Evolutionary conservation across 2,113 vertebrate genomes (phyloP).

Genomic region (Centrocercus urophasianus): DNA sequence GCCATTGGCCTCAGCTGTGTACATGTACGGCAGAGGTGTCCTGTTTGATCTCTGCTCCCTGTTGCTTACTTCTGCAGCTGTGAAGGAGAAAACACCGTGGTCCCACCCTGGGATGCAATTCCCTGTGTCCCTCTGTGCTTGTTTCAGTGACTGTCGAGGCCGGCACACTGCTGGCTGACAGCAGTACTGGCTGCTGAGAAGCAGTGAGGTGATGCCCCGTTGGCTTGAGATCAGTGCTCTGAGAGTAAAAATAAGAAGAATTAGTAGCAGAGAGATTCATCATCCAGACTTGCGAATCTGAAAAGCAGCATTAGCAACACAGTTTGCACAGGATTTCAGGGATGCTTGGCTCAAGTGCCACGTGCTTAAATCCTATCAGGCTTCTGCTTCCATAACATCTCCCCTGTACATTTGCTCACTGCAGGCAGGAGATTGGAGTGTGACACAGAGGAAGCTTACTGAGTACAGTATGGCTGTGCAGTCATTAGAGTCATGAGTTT

Average conservation of each 20-base stretch:
- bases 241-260: background rate
- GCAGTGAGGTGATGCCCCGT: background rate
- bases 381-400: background rate
- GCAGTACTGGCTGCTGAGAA: background rate
- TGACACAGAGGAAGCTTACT: background rate
- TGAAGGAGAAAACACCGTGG: background rate
- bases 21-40: background rate
- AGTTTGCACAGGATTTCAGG: constrained; percentile 34
- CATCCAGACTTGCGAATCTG: background rate
- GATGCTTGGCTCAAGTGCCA: constrained; percentile 2
- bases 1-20: accelerated
- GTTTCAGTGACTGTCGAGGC: background rate
- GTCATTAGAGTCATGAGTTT: constrained; percentile 3
- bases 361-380: background rate
- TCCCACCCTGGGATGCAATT: background rate
- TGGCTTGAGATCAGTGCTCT: background rate
- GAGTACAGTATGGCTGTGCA: background rate
- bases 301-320: constrained; percentile 32
- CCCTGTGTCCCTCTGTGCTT: background rate
- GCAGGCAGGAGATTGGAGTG: background rate
- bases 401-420: background rate
- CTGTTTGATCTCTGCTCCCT: background rate
- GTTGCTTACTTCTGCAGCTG: background rate
- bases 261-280: background rate
- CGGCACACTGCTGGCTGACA: background rate